These are phyloP conservation scores for Hemaris fuciformis DNA, from an alignment of 2,888 invertebrate species.

Conservation along the genomic window DNA sequence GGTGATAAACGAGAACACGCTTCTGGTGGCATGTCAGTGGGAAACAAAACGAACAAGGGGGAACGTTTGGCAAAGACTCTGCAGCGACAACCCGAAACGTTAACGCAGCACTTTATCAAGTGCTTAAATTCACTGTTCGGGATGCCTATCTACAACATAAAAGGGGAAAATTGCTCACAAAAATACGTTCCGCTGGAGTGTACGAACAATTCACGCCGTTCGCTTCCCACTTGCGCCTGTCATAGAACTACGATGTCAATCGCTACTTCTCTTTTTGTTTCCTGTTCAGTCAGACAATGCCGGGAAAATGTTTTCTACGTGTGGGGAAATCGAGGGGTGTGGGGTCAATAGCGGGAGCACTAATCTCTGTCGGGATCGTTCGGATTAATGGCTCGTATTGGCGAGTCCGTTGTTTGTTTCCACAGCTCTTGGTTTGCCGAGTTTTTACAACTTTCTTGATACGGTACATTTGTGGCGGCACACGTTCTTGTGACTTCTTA, in stretches of 20 bases:
- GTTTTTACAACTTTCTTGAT: slow-evolving; percentile 56
- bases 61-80: slow-evolving; percentile 26
- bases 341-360: slow-evolving; percentile 69
- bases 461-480: slow-evolving; percentile 11
- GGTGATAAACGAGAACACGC: background rate
- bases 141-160: slow-evolving; percentile 50
- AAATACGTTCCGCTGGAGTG: slow-evolving; percentile 32
- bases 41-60: background rate
- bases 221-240: slow-evolving; percentile 20
- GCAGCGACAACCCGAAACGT: slow-evolving; percentile 27
- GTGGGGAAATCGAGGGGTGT: slow-evolving; percentile 56
- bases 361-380: slow-evolving; percentile 76
- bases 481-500: slow-evolving; percentile 3
- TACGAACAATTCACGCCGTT: slow-evolving; percentile 13
- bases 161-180: slow-evolving; percentile 45
- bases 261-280: slow-evolving; percentile 67
- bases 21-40: background rate
- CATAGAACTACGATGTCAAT: slow-evolving; percentile 66
- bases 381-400: slow-evolving; percentile 77
- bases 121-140: slow-evolving; percentile 4
- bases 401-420: slow-evolving; percentile 73
- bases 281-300: slow-evolving; percentile 69
- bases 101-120: slow-evolving; percentile 5
- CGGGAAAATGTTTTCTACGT: slow-evolving; percentile 73
- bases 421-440: slow-evolving; percentile 58